A percentile compares a stretch with the other conserved stretches of the same genome.
Evolutionary conservation across 2,888 invertebrate genomes (phyloP).

Genomic region (Habroteleia sp.): DNA sequence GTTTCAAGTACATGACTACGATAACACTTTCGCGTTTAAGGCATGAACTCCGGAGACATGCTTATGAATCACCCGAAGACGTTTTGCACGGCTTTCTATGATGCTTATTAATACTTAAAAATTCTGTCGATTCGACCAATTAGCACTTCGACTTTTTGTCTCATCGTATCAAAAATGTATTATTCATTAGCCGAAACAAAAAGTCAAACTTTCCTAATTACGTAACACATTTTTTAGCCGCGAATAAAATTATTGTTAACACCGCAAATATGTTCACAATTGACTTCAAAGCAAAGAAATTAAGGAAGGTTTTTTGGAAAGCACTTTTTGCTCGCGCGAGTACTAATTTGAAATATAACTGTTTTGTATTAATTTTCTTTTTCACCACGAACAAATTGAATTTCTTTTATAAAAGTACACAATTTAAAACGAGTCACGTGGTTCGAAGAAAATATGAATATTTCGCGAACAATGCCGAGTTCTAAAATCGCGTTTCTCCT

Average conservation of each 20-base stretch:
- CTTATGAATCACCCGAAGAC: conserved; percentile 25
- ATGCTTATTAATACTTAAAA: conserved; percentile 24
- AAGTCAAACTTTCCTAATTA: too few species aligned
- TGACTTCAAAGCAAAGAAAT: too few species aligned
- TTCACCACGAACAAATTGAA: too few species aligned
- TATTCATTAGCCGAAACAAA: too few species aligned
- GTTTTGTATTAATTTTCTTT: too few species aligned
- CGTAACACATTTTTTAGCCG: too few species aligned
- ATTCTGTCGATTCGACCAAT: conserved; percentile 39
- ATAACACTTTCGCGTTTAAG: conserved; percentile 24
- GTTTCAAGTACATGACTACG: conserved; percentile 2
- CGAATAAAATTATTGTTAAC: too few species aligned
- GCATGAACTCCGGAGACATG: conserved; percentile 10
- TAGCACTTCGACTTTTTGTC: conserved; percentile 22
- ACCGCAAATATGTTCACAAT: too few species aligned
- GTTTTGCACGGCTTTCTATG: conserved; percentile 43
- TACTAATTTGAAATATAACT: too few species aligned
- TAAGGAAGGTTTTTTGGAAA: too few species aligned
- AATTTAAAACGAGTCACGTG: conserved; percentile 40
- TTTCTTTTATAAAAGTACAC: too few species aligned
- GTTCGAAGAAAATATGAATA: conserved; percentile 35
- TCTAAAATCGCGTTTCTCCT: conserved; percentile 40
- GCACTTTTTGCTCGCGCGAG: too few species aligned
- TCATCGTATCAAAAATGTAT: conserved; percentile 21
- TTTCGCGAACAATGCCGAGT: conserved; percentile 45